These are phyloP conservation scores for Calameuta filiformis DNA, from an alignment of 2,888 invertebrate species.

Conservation along the genomic window DNA sequence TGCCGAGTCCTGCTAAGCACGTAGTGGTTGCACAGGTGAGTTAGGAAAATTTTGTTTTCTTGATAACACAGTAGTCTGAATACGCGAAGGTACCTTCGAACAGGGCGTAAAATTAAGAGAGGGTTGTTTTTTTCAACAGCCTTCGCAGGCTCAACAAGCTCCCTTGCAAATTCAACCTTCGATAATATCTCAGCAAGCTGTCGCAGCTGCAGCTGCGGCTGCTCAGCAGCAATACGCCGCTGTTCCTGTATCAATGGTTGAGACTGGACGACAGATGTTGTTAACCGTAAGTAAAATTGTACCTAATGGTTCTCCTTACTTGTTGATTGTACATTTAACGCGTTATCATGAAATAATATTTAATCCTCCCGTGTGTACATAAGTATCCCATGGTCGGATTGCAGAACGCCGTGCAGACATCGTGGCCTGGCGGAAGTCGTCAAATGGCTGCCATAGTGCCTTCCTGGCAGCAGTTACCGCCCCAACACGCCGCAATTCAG, in stretches of 20 bases:
- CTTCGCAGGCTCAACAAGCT: conserved; percentile 73
- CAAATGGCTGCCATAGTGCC: conserved; percentile 84
- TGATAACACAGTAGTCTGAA: neutral
- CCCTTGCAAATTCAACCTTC: conserved; percentile 83
- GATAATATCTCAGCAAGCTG: conserved; percentile 80
- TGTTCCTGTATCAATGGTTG: conserved; percentile 93
- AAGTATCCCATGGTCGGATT: conserved; percentile 37
- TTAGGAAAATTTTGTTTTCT: conserved; percentile 3
- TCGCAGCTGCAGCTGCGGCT: conserved; percentile 70
- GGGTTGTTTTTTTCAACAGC: conserved; percentile 33
- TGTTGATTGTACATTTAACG: neutral
- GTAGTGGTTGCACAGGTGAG: conserved; percentile 72
- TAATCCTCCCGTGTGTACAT: conserved; percentile 28
- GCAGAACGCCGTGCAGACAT: conserved; percentile 76
- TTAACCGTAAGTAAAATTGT: conserved; percentile 70
- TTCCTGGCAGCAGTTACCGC: conserved; percentile 84
- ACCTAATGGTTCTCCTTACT: neutral
- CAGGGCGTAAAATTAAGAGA: neutral
- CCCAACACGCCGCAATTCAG: conserved; percentile 72
- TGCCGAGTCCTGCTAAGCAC: conserved; percentile 78
- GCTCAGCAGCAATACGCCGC: conserved; percentile 85
- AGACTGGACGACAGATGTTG: conserved; percentile 85
- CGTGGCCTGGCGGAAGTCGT: conserved; percentile 76
- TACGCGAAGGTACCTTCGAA: neutral
- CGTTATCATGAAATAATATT: neutral